Percentiles rank a stretch among this genome's conserved stretches.
Evolutionary conservation across 2,797 vertebrate species (phyloP).

Genomic region (Lacerta bilineata): DNA sequence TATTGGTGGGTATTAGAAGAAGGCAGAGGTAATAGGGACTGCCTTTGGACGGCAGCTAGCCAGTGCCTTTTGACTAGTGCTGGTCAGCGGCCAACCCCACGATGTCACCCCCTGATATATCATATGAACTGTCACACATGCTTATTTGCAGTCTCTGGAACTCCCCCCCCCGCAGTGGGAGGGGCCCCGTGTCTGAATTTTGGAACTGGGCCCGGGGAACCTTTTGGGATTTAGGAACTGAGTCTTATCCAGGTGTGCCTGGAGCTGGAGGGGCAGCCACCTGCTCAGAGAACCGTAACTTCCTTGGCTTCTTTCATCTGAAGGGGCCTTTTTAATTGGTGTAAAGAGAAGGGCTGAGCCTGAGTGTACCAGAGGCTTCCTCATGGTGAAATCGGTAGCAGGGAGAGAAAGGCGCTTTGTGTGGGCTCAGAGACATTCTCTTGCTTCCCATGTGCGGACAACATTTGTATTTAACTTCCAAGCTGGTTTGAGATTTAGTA

Average conservation of each 20-base stretch:
- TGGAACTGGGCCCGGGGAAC: conserved; percentile 31
- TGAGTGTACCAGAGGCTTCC: neutral
- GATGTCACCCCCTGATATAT: no score
- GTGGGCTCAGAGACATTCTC: neutral
- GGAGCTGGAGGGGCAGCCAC: conserved; percentile 37
- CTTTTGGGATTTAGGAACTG: conserved; percentile 5
- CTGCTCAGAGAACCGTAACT: conserved; percentile 27
- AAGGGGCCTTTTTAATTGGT: conserved; percentile 5
- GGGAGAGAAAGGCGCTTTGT: conserved; percentile 14
- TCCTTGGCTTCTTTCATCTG: conserved; percentile 25
- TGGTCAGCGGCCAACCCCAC: neutral
- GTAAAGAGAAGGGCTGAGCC: neutral
- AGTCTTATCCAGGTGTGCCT: conserved; percentile 22
- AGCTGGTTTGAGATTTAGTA: neutral
- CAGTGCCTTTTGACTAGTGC: neutral
- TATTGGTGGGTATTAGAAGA: neutral
- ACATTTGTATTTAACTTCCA: neutral
- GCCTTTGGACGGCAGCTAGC: neutral
- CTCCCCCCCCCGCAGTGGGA: neutral
- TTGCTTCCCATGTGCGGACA: neutral
- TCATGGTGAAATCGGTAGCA: neutral
- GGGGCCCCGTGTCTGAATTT: neutral
- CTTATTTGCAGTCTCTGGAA: neutral
- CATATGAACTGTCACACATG: neutral
- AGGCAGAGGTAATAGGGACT: neutral